These are phyloP conservation scores for Danaus plexippus DNA, from an alignment of 1,140 invertebrate genomes.

Conservation along the genomic window DNA sequence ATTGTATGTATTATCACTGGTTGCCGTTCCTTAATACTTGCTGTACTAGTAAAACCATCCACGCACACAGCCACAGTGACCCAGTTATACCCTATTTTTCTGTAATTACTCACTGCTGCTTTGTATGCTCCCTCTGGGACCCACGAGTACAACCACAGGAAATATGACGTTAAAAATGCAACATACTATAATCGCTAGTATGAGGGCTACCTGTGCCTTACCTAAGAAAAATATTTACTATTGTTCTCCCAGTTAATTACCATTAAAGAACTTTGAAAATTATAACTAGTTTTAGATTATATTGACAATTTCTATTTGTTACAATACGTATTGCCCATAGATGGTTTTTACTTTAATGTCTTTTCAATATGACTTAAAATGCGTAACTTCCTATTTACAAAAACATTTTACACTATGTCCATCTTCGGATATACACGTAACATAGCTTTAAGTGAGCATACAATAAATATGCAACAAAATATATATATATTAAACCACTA, in stretches of 20 bases:
- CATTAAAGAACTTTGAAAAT: too few relatives aligned
- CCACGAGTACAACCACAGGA: constrained; percentile 25
- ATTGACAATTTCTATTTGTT: too few relatives aligned
- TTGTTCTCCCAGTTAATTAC: constrained; percentile 1
- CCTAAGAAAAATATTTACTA: neutral
- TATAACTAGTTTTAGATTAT: too few relatives aligned
- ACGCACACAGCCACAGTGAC: constrained; percentile 52
- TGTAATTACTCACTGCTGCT: constrained; percentile 59
- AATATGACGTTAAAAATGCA: constrained; percentile 19
- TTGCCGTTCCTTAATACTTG: constrained; percentile 1
- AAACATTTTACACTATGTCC: too few relatives aligned
- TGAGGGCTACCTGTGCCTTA: too few relatives aligned
- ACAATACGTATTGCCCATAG: too few relatives aligned
- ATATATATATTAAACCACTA: too few relatives aligned
- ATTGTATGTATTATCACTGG: neutral
- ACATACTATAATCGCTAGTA: neutral
- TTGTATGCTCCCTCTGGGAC: constrained; percentile 37
- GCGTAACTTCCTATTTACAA: too few relatives aligned
- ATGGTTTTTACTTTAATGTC: too few relatives aligned
- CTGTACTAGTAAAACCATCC: constrained; percentile 18
- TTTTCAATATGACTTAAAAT: too few relatives aligned
- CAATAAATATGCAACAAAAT: neutral
- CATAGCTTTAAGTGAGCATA: too few relatives aligned
- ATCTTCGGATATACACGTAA: too few relatives aligned
- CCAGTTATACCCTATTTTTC: constrained; percentile 63